phyloP scores from a whole-genome alignment of 2,888 invertebrate species.

The Brenthis daphne region DNA sequence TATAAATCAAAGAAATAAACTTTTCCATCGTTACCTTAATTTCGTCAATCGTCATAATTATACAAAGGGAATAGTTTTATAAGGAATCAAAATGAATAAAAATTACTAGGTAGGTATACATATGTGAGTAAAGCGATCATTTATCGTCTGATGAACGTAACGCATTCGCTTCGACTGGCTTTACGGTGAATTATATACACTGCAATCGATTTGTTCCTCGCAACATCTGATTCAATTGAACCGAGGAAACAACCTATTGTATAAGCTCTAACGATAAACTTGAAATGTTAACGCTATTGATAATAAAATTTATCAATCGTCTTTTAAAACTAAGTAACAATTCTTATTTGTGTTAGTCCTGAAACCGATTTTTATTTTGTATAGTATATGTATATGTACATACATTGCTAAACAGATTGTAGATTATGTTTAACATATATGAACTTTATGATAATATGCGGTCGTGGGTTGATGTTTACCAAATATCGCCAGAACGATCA shows the following conservation, averaged over 20 bases:
- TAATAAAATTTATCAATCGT: neutral
- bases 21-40: too few species aligned
- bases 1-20: too few species aligned
- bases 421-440: slow-evolving; percentile 6
- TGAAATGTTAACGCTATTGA: slow-evolving; percentile 38
- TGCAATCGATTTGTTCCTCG: slow-evolving; percentile 65
- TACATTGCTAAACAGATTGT: neutral
- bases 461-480: slow-evolving; percentile 59
- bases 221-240: slow-evolving; percentile 69
- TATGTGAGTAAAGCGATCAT: slow-evolving; percentile 14
- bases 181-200: slow-evolving; percentile 45
- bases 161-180: slow-evolving; percentile 39
- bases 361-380: too few species aligned
- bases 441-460: slow-evolving; percentile 16
- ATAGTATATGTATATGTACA: neutral
- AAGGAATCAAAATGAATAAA: neutral
- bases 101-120: neutral
- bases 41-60: too few species aligned
- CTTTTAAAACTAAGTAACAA: neutral
- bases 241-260: slow-evolving; percentile 54
- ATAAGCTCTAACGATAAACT: slow-evolving; percentile 53
- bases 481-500: slow-evolving; percentile 44
- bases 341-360: too few species aligned
- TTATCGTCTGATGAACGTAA: slow-evolving; percentile 28
- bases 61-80: neutral